These are phyloP conservation scores for Megaptera novaeangliae DNA, from an alignment of 2,113 vertebrate species.

Conservation along the genomic window DNA sequence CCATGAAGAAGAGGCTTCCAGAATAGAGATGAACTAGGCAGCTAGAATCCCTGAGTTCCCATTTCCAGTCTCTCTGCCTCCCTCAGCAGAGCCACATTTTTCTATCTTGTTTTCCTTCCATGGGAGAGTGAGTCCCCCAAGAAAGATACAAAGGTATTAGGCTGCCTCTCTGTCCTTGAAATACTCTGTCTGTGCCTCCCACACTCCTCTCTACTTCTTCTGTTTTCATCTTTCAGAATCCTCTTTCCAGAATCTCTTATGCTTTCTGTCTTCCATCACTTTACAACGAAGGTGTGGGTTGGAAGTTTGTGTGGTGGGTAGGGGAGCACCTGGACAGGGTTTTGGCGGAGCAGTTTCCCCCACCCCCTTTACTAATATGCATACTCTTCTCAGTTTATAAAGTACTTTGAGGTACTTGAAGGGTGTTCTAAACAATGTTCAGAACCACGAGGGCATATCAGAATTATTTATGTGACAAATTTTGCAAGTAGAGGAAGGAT, in stretches of 20 bases:
- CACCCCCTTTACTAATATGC: not conserved
- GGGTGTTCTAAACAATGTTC: slow-evolving; percentile 20
- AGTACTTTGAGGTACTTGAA: not conserved
- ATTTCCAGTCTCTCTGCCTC: not conserved
- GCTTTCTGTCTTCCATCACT: not conserved
- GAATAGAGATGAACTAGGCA: not conserved
- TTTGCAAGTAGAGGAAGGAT: not conserved
- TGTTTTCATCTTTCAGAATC: not conserved
- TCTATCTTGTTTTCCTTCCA: not conserved
- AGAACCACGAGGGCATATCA: not conserved
- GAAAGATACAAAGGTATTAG: not conserved
- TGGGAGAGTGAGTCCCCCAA: not conserved
- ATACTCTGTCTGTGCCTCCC: not conserved
- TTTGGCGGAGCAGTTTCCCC: not conserved
- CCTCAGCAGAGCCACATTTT: not conserved
- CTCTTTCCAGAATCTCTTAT: not conserved
- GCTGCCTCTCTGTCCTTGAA: not conserved
- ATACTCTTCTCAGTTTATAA: slow-evolving; percentile 24
- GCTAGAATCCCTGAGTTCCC: not conserved
- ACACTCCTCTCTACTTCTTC: not conserved
- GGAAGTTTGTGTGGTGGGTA: not conserved
- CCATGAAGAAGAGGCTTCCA: not conserved
- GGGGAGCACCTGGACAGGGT: not conserved
- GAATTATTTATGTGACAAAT: slow-evolving; percentile 4
- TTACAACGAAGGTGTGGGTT: not conserved